These are phyloP conservation scores for Astreopora myriophthalma DNA, from an alignment of 64 coral and sea anemone species.

Conservation along the genomic window DNA sequence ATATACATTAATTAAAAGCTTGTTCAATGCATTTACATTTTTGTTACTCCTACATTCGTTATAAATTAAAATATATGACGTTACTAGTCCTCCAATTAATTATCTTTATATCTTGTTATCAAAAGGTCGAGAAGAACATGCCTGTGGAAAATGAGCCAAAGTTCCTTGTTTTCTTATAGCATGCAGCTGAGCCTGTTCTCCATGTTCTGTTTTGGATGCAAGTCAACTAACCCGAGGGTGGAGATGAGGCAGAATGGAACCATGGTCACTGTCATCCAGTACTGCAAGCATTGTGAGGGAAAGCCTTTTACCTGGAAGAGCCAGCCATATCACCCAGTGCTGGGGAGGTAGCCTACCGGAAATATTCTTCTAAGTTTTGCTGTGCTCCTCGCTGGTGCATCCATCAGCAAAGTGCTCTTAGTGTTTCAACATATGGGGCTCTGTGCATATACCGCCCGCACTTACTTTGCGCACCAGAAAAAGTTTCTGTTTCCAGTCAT, in stretches of 20 bases:
- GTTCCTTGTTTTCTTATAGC: conserved; percentile 57
- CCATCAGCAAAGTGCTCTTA: conserved; percentile 48
- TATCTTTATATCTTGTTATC: background rate
- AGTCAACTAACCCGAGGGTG: background rate
- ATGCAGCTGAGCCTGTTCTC: conserved; percentile 40
- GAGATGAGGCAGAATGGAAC: conserved; percentile 20
- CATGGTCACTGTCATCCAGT: conserved; percentile 50
- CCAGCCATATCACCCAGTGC: conserved; percentile 21
- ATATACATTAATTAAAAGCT: too few relatives aligned
- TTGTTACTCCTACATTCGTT: background rate
- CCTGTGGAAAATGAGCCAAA: conserved; percentile 47
- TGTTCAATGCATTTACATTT: too few relatives aligned
- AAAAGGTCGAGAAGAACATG: conserved; percentile 38
- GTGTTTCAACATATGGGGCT: conserved; percentile 44
- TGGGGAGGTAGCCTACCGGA: conserved; percentile 31
- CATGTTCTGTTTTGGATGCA: conserved; percentile 59
- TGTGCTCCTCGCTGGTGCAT: conserved; percentile 42
- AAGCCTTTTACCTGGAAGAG: background rate
- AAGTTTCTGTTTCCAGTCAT: conserved; percentile 45
- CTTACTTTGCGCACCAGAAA: conserved; percentile 47
- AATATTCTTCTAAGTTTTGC: conserved; percentile 51
- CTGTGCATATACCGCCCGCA: background rate
- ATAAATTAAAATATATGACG: background rate
- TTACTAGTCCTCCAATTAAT: background rate
- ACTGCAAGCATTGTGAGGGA: background rate